Evolutionary conservation across 2,888 invertebrate species (phyloP).

Genomic region (Trisateles emortualis): DNA sequence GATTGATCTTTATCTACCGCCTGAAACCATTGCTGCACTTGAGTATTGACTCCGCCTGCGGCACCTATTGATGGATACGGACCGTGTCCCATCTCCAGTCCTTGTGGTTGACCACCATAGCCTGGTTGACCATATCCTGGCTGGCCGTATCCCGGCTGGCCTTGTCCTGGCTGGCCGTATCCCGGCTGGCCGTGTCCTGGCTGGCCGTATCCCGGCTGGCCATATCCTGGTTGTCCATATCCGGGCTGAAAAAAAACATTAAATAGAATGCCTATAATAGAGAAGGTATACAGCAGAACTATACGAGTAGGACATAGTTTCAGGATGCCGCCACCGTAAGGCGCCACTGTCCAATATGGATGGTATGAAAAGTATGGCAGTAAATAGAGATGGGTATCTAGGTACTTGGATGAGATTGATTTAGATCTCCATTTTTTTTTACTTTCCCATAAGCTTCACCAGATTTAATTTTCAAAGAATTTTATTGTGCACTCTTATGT

Average conservation of each 20-base stretch:
- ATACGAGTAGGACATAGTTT: no score
- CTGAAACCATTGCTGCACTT: slow-evolving; percentile 94
- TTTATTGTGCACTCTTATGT: no score
- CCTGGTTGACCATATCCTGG: slow-evolving; percentile 15
- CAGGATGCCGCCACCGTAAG: no score
- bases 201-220: slow-evolving; percentile 22
- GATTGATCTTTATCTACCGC: slow-evolving; percentile 94
- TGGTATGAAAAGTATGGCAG: no score
- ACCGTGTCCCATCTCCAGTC: slow-evolving; percentile 79
- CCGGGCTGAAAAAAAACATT: slow-evolving; percentile 12
- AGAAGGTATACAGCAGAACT: no score
- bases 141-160: slow-evolving; percentile 26
- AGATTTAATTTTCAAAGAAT: no score
- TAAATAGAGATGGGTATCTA: no score
- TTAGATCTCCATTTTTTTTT: no score
- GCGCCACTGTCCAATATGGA: no score
- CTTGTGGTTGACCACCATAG: slow-evolving; percentile 31
- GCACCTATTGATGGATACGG: slow-evolving; percentile 82
- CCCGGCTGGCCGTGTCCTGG: slow-evolving; percentile 44
- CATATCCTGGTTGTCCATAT: slow-evolving; percentile 15
- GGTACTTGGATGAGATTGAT: no score
- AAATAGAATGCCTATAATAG: no score
- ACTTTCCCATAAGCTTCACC: no score
- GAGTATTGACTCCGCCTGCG: slow-evolving; percentile 87
- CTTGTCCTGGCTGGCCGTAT: slow-evolving; percentile 46